Base-by-base conservation (phyloP, 1,140 invertebrate genomes). In the Calycopis cecrops region DNA sequence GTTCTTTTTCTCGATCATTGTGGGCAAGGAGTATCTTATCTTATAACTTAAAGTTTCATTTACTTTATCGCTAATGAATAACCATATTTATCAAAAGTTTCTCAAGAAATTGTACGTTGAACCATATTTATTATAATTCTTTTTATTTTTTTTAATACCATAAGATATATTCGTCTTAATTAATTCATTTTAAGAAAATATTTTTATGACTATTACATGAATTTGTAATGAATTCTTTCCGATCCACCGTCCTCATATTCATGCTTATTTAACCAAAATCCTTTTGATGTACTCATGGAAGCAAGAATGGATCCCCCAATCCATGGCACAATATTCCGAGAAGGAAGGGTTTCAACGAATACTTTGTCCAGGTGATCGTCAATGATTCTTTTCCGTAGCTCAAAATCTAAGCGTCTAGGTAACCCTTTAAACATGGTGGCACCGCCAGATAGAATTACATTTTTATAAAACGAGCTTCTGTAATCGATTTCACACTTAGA, bases 281-380 rank as follows among this genome's bases (percentile, higher is more conserved):
- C 92, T 65, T 94, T 92, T 85, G 94, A 92, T 52, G 93, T 93
- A 62, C 91, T 91, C 21, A 95, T 73, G 28, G 92, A 93, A 9
- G 94, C 94, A 52, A 95, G 79, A 67, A 95, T 94, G 65, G 93
- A 94, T 9, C 94, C 94, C 37, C 93, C 91, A 54, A 89, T 87
- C 79, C 90, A 96, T 61, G 94, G 92, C 33, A 94, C 94, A 85
- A 95, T 94, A 85, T 95, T 94, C 67, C 95, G 91, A 76, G 95
- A 94, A n/a, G 94, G 92, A 64, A 93, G 93, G 54, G 95, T 94
- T 60, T 96, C 95, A 65, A 97, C 94, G 85, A 94, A 94, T 70
- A 94, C 94, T 78, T 94, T 95, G 90, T 94, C 93, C 47, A 92
- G 93, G 11, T 90, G 90, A 16, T 62, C 37, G 28, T 65, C 60